Conservation (phyloP, 2,888 invertebrate species). For the Erebia palarica region DNA sequence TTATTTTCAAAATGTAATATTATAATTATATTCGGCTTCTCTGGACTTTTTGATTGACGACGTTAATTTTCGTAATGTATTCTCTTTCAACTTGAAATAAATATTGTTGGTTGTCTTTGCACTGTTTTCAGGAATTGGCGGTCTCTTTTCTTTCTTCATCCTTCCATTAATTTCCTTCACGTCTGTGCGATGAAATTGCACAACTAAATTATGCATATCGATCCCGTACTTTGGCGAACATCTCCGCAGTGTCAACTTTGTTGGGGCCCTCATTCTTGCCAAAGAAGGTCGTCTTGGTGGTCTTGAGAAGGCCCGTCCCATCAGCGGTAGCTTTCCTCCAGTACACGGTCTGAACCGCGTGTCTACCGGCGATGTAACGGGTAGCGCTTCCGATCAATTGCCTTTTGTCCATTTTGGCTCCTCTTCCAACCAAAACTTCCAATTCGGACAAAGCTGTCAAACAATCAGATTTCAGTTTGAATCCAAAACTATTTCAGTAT, state of each 20-base stretch:
- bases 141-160: background rate
- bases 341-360: slow-evolving; percentile 89
- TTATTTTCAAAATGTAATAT: too few species aligned
- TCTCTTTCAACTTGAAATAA: background rate
- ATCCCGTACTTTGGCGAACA: slow-evolving; percentile 72
- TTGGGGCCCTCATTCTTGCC: slow-evolving; percentile 77
- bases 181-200: slow-evolving; percentile 14
- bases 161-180: background rate
- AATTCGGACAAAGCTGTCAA: background rate
- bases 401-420: slow-evolving; percentile 70
- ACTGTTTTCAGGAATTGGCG: background rate
- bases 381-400: slow-evolving; percentile 86
- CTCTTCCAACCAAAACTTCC: background rate
- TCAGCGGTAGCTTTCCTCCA: slow-evolving; percentile 84
- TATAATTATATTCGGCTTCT: too few species aligned
- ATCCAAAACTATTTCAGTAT: background rate
- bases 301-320: slow-evolving; percentile 78
- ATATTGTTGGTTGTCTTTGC: background rate
- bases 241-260: slow-evolving; percentile 72
- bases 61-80: background rate
- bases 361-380: slow-evolving; percentile 87
- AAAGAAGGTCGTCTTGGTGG: slow-evolving; percentile 82
- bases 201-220: slow-evolving; percentile 64
- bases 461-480: background rate
- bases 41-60: too few species aligned